phyloP scores from a whole-genome alignment of 2,888 invertebrate species.

The Thereva unica region DNA sequence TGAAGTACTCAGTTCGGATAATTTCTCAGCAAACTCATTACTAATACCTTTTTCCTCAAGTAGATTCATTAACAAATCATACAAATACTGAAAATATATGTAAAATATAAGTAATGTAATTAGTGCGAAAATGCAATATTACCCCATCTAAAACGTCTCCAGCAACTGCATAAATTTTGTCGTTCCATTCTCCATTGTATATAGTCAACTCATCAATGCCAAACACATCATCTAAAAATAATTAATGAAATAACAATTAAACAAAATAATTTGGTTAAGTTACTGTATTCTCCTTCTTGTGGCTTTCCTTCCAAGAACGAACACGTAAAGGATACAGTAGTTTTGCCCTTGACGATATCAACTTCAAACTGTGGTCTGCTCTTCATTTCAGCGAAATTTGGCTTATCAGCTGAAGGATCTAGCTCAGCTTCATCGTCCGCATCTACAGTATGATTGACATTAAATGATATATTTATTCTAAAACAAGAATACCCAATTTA shows the following conservation, averaged over 20 bases:
- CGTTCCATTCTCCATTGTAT: conserved; percentile 84
- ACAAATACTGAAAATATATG: conserved; percentile 74
- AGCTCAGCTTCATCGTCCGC: conserved; percentile 72
- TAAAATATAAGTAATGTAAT: conserved; percentile 3
- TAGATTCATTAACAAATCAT: conserved; percentile 91
- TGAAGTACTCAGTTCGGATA: conserved; percentile 85
- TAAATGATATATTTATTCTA: conserved; percentile 80
- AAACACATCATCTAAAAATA: conserved; percentile 80
- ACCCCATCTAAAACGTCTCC: conserved; percentile 96
- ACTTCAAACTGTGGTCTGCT: conserved; percentile 92
- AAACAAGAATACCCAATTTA: conserved; percentile 44
- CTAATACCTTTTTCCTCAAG: conserved; percentile 95
- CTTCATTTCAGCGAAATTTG: conserved; percentile 80
- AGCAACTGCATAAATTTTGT: conserved; percentile 85
- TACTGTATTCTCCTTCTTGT: conserved; percentile 74
- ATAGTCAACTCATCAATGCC: conserved; percentile 93
- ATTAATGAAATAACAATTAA: conserved; percentile 27
- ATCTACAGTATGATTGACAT: conserved; percentile 94
- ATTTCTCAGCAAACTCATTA: conserved; percentile 88
- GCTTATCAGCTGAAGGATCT: conserved; percentile 67
- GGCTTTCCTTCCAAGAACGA: conserved; percentile 72
- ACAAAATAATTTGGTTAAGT: conserved; percentile 36
- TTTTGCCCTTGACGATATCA: conserved; percentile 76
- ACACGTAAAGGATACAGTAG: conserved; percentile 83
- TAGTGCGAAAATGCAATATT: conserved; percentile 50